Base-by-base conservation (phyloP, 2,888 invertebrate genomes). In the Lepidocyrtinus sp. region DNA sequence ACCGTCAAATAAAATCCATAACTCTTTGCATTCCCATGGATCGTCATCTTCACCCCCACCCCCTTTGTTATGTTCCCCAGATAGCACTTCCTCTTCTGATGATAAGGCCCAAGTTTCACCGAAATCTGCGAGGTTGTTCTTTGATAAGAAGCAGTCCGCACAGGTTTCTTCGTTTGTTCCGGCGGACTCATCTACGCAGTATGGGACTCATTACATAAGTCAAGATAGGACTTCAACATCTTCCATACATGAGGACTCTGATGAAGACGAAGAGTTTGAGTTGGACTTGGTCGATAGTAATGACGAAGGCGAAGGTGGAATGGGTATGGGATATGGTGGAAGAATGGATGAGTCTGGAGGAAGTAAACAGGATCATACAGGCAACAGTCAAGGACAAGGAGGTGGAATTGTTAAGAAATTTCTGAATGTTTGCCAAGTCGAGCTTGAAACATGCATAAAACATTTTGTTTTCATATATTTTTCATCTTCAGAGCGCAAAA, bases 201-300 rank as follows among this genome's bases (percentile, higher is more conserved):
- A 63, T 24, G 62, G 46, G 12, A 67, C 25, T 1, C 74, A 77
- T 27, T 77, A 77, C 50, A 71, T 78, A 17, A 67, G 69, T 12
- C 77, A 77, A 19, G 82, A 82, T 69, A 46, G 72, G 24, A 64
- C 50, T n/a, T 79, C 79, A 9, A 79, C 79, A 0, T 69, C 73
- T 7, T 74, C 73, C 12, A 55, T 74, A 9, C 92, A 92, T 76
- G 92, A 92, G 71, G 90, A 75, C 61, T 71, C 71, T 1, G 79
- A 90, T 45, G 90, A 91, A 59, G 90, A 90, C 81, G 90, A 91
- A 81, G 89, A 80, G 69, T 82, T 82, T 59, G 71, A 75, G 69
- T 71, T 78, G 69, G 84, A 83, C 88, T 87, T 87, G 88, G 88
- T 89, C 89, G 88, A 27, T 87, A 88, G 75, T 50, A 87, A 73